Conservation (phyloP, 53 echinoderm and acorn worm species). For the Actinopyga echinites region DNA sequence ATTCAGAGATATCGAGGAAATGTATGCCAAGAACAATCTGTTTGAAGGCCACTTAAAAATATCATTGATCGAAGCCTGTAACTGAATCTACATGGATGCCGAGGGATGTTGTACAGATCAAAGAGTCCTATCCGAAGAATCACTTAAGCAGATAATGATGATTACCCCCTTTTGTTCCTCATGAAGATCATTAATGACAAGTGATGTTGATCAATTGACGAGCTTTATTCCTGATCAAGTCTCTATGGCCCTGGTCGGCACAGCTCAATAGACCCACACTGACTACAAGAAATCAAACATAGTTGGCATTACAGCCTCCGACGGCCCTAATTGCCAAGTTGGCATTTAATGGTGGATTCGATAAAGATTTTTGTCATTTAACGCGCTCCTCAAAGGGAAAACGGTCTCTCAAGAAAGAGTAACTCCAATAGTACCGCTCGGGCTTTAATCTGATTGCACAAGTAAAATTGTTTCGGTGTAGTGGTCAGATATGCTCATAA, state of each 20-base stretch:
- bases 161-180: conserved; percentile 3
- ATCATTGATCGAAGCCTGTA: no score
- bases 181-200: conserved; percentile 10
- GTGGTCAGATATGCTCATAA: background rate
- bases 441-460: conserved; percentile 32
- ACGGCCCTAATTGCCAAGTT: conserved; percentile 34
- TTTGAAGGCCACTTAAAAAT: no score
- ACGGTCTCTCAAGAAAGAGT: background rate
- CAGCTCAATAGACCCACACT: no score
- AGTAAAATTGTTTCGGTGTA: conserved; percentile 18
- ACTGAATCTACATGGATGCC: no score
- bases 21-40: no score
- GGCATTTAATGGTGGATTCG: conserved; percentile 25
- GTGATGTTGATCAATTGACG: conserved; percentile 19
- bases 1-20: no score
- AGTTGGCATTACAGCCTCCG: background rate
- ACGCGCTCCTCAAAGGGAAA: background rate
- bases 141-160: conserved; percentile 20
- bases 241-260: background rate
- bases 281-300: no score
- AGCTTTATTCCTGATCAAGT: conserved; percentile 4
- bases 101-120: background rate
- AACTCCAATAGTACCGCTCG: background rate
- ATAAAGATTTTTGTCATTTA: conserved; percentile 32
- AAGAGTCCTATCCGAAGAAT: background rate